These are phyloP conservation scores for Octopus bimaculoides DNA, from an alignment of 1,140 invertebrate species.

Conservation along the genomic window DNA sequence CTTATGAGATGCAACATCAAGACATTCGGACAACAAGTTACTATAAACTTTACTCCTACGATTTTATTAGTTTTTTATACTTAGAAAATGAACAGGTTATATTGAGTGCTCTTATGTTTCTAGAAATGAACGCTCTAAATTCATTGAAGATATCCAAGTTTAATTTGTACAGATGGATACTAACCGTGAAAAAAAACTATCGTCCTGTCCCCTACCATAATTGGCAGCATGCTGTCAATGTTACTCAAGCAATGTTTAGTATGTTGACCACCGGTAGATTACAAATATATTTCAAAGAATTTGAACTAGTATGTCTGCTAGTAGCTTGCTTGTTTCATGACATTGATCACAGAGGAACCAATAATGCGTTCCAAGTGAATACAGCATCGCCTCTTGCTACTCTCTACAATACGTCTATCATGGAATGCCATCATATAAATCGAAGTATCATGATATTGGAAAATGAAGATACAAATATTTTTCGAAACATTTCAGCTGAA, in stretches of 20 bases:
- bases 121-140: too few relatives aligned
- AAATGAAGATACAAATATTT: not conserved
- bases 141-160: conserved; percentile 40
- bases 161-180: conserved; percentile 87
- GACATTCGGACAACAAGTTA: too few relatives aligned
- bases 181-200: conserved; percentile 66
- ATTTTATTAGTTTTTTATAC: too few relatives aligned
- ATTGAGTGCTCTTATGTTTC: too few relatives aligned
- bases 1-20: too few relatives aligned
- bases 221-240: conserved; percentile 92
- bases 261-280: conserved; percentile 65
- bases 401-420: not conserved
- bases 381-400: conserved; percentile 51
- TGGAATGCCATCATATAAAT: not conserved
- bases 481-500: not conserved
- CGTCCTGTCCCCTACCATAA: conserved; percentile 95
- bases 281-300: conserved; percentile 13
- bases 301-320: conserved; percentile 40
- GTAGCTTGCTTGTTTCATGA: conserved; percentile 47
- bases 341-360: conserved; percentile 48
- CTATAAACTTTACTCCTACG: too few relatives aligned
- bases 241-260: conserved; percentile 93
- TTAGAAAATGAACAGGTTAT: too few relatives aligned
- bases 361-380: conserved; percentile 44
- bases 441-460: not conserved